Evolutionary conservation across 2,888 invertebrate genomes (phyloP).

Genomic region (Tetanocera ferruginea): DNA sequence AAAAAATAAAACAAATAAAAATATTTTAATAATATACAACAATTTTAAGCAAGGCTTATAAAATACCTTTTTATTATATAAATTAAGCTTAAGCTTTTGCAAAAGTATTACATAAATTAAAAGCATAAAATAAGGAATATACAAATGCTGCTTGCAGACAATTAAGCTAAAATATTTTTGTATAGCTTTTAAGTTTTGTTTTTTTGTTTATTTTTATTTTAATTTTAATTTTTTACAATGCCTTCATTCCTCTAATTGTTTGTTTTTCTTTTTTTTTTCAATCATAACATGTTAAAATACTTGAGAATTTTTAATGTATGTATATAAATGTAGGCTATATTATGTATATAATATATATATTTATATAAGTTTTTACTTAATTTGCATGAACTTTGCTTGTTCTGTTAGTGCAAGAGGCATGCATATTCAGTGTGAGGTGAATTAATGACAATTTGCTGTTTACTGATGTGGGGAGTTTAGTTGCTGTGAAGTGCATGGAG

Average conservation of each 20-base stretch:
- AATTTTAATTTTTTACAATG: constrained; percentile 2
- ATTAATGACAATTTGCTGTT: constrained; percentile 4
- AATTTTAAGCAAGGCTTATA: not conserved
- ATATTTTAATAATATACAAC: not conserved
- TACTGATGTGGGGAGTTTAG: not conserved
- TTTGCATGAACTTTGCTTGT: not conserved
- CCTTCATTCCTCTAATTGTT: not conserved
- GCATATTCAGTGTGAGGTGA: constrained; percentile 30
- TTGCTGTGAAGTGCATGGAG: not conserved
- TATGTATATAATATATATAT: constrained; percentile 12
- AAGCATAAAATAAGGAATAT: constrained; percentile 10
- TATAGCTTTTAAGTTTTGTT: not conserved
- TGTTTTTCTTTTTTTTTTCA: not conserved
- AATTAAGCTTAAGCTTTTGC: not conserved
- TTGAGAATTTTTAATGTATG: not conserved
- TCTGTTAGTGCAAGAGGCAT: constrained; percentile 13
- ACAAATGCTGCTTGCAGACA: constrained; percentile 7
- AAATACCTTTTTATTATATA: not conserved
- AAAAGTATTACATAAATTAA: not conserved
- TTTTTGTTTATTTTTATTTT: not conserved
- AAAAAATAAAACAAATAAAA: not conserved
- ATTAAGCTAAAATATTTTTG: constrained; percentile 28
- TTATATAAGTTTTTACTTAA: not conserved
- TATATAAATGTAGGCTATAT: constrained; percentile 15
- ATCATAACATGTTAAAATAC: constrained; percentile 10